These are phyloP conservation scores for Tinamus major DNA, from an alignment of 2,797 vertebrate genomes.

Conservation along the genomic window DNA sequence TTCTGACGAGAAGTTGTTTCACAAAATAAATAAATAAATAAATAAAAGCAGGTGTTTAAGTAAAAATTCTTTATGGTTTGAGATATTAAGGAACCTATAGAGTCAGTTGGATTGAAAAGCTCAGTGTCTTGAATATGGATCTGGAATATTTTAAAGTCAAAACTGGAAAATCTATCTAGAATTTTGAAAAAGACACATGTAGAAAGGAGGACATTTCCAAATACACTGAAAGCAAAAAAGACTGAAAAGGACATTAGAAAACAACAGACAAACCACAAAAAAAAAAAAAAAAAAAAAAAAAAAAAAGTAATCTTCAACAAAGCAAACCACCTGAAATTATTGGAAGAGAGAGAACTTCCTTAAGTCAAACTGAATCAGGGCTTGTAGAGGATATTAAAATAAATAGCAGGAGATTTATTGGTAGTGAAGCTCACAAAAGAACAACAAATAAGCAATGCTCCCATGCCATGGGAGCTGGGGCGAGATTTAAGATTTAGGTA, in stretches of 20 bases:
- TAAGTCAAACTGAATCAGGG: not conserved
- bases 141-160: not conserved
- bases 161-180: not conserved
- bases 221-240: not conserved
- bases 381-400: not conserved
- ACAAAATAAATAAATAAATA: not conserved
- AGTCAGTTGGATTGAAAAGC: not conserved
- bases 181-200: not conserved
- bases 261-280: not conserved
- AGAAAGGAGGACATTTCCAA: not conserved
- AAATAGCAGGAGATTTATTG: not conserved
- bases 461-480: fast-evolving
- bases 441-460: not conserved
- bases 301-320: not conserved
- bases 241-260: not conserved
- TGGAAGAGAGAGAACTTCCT: not conserved
- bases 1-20: not conserved
- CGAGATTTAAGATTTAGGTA: not conserved
- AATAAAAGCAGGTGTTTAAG: not conserved
- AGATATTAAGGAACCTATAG: not conserved
- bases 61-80: not conserved
- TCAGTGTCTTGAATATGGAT: not conserved
- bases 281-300: not conserved
- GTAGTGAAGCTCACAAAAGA: not conserved
- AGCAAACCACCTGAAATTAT: not conserved